Evolutionary conservation across 2,888 invertebrate species (phyloP), one percentile per base, ranked within the genome.

Genomic region (Drosophila yooni): DNA sequence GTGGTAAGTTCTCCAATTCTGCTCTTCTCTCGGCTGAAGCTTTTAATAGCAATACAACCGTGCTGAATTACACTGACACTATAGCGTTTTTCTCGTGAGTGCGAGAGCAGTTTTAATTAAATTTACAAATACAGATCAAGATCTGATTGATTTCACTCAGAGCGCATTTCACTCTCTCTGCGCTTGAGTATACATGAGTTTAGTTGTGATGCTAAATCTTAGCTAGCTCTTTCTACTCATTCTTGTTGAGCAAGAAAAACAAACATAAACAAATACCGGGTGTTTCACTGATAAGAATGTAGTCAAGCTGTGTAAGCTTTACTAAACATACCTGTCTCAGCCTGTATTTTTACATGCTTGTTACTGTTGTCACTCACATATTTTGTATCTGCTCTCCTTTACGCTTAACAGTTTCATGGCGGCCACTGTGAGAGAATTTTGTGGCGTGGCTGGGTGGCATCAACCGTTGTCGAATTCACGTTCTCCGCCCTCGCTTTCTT

Each of bases 401-500:
- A 18, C 15, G 48, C 11, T 50, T 95, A 96, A 93, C 94, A 96
- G 94, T 98, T 98, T 92, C 97, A 97, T 93, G 94, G 95, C 50
- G 96, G 96, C n/a, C 95, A 95, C 63, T 94, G 94, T 76, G 97
- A 96, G 87, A 95, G 95, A 59, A 96, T 98, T 85, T 94, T 98
- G 46, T 98, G 98, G 94, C 94, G 95, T 59, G 95, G 95, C 50
- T 98, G 98, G 98, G 94, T 95, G 88, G 96, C 96, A 51, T 94
- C 94, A 3, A 95, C 95, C 8, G 94, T 95, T 21, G 95, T 96
- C 67, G 96, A 97, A 79, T 95, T 99, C 84, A 94, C 98, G 48
- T 96, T 97, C 1, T 98, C 99, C 0, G 97, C 97, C 92, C 94
- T 98, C 63, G 97, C 96, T 54, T 96, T 99, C 83, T 97, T 99